Evolutionary conservation across 2,888 invertebrate species (phyloP).

Genomic region (Eupsilia transversa): DNA sequence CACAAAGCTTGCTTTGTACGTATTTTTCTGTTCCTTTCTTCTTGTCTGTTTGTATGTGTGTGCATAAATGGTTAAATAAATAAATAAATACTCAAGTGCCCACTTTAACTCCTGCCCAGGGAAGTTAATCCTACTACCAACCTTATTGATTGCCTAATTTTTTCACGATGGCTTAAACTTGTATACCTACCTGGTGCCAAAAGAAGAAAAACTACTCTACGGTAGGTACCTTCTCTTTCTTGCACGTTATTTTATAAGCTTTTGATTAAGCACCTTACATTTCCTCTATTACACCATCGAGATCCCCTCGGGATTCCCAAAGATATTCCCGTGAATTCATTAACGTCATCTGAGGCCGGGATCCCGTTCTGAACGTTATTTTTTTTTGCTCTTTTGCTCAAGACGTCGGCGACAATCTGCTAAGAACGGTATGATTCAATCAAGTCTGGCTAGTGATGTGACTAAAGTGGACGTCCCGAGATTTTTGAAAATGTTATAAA

Average conservation of each 20-base stretch:
- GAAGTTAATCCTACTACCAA: neutral
- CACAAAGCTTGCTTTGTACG: no score
- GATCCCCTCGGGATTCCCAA: slow-evolving; percentile 23
- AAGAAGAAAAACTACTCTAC: neutral
- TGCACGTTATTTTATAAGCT: neutral
- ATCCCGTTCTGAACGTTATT: slow-evolving; percentile 35
- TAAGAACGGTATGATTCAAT: slow-evolving; percentile 77
- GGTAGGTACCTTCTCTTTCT: neutral
- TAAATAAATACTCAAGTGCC: neutral
- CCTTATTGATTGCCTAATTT: neutral
- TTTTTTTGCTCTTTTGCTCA: slow-evolving; percentile 62
- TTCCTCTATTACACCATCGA: slow-evolving; percentile 26
- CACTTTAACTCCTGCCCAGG: neutral
- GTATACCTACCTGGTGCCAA: neutral
- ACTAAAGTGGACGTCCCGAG: slow-evolving; percentile 64
- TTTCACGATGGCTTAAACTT: neutral
- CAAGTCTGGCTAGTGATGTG: slow-evolving; percentile 67
- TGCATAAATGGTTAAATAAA: no score
- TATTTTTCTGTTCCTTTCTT: no score
- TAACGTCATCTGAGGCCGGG: slow-evolving; percentile 52
- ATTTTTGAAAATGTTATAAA: slow-evolving; percentile 26
- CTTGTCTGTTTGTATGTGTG: no score
- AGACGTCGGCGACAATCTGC: slow-evolving; percentile 73
- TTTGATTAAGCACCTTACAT: slow-evolving; percentile 34
- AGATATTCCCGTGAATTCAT: slow-evolving; percentile 61